Base-by-base conservation (phyloP, 1,140 invertebrate species). In the Drosophila triauraria region DNA sequence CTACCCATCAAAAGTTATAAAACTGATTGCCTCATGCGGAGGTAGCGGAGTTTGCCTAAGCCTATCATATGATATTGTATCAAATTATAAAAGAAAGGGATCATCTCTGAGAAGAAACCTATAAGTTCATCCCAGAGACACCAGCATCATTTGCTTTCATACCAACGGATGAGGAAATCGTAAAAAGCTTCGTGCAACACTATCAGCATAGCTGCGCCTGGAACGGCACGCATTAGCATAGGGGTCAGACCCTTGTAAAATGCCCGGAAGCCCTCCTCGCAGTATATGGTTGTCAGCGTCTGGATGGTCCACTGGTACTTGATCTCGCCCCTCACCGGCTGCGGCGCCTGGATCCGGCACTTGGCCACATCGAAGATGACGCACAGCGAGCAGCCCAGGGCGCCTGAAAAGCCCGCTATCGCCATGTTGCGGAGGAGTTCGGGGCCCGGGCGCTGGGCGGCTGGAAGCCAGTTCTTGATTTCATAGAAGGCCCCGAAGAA, bases 301-400 rank as follows among this genome's bases (percentile, higher is more conserved):
- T 93, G 94, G 35, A 97, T 93, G 9, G 96, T 97, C 38, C 94
- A 94, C 60, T 93, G 94, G 81, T 99, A 99, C 85, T 97, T 97
- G 25, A 97, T 95, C 71, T 94, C 53, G 6, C 95, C 95, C 8
- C 94, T 92, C 3, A 95, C 93, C 8, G 97, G 97, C 93, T 98
- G 97, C 8, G 97, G 97, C 1, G 97, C 97, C 93, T 99, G 98
- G 80, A 99, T 99, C 61, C 98, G 94, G 87, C 97, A 98, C 93
- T 99, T 99, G 3, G 97, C 98, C 3, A 99, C 97, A 93, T 99
- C 98, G 92, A 98, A 98, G 17, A 98, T 97, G 93, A 98, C 97
- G 92, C 98, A 98, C n/a, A 96, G 92, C 83, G 95, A 94, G 0
- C 97, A 98, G 13, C 95, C 96, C 25, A 98, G 80, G 4, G 95